Base-by-base conservation (phyloP, 1,140 invertebrate genomes). In the Marisa cornuarietis region DNA sequence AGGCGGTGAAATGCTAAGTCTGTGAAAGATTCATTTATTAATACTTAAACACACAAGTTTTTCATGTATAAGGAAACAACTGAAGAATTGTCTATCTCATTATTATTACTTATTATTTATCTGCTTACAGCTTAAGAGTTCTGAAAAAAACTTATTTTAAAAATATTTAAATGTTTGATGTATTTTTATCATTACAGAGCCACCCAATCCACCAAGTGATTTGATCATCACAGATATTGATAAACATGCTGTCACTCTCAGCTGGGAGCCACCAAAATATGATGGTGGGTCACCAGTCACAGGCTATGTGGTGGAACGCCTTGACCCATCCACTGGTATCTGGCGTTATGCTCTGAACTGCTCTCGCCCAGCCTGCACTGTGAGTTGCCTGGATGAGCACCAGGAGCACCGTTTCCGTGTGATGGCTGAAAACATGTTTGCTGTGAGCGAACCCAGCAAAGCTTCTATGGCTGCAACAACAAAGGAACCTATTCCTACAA, bases 401-500 rank as follows among this genome's bases (percentile, higher is more conserved):
- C 94, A 94, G 83, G 94, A 96, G 54, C 99, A 99, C 90, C 96
- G 98, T 83, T 99, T 99, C 94, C 94, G 98, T 74, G 97, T 99
- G 2, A 95, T 97, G 92, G 97, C 98, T 77, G 98, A 99, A 91
- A 99, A 99, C 91, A 95, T 97, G 87, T 98, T 98, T 88, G 98
- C 98, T 74, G 94, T 95, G 78, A 98, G 97, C 26, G 97, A 99
- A 84, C 96, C 97, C 9, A 95, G 92, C 61, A 83, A 89, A 51
- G 84, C 87, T 71, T 85, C 87, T 16, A 85, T 86, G 66, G 76
- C 83, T 16, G 85, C 87, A 10, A 80, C 86, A 0, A 89, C 85
- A 0, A 84, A 81, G 71, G 84, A 99, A 93, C 97, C 97, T 22
- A 84, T 84, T 54, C 83, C 86, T 18, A 82, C 85, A 54, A 81